phyloP scores from a whole-genome alignment of 2,888 invertebrate species.

The Epinotia ramella region DNA sequence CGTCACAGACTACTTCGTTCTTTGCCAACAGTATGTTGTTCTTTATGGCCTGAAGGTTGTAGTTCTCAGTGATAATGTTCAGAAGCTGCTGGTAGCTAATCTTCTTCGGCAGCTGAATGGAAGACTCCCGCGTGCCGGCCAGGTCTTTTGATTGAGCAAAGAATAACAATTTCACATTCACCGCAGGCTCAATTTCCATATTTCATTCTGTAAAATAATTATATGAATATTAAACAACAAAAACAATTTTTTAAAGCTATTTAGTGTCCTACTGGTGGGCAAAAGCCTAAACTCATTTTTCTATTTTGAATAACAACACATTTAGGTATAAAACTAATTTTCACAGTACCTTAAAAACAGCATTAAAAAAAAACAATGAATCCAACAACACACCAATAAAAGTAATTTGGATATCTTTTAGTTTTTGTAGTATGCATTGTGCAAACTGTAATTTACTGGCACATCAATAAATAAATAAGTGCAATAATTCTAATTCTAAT shows the following conservation, averaged over 20 bases:
- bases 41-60: constrained; percentile 88
- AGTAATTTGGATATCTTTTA: too few relatives aligned
- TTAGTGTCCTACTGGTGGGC: too few relatives aligned
- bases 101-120: constrained; percentile 79
- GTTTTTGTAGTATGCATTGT: not conserved
- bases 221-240: not conserved
- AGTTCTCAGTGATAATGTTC: constrained; percentile 85
- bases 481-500: not conserved
- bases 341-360: too few relatives aligned
- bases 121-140: constrained; percentile 86
- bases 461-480: not conserved
- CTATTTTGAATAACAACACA: not conserved
- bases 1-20: constrained; percentile 91
- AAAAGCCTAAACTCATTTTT: too few relatives aligned
- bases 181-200: constrained; percentile 78
- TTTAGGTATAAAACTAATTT: not conserved
- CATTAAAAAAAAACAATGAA: too few relatives aligned
- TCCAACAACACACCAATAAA: too few relatives aligned
- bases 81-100: constrained; percentile 86
- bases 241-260: not conserved
- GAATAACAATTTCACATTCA: constrained; percentile 90
- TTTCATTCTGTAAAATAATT: constrained; percentile 64
- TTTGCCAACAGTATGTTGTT: constrained; percentile 91
- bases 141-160: constrained; percentile 96
- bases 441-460: not conserved